phyloP scores from a whole-genome alignment of 2,888 invertebrate genomes.

The Lycaena phlaeas region DNA sequence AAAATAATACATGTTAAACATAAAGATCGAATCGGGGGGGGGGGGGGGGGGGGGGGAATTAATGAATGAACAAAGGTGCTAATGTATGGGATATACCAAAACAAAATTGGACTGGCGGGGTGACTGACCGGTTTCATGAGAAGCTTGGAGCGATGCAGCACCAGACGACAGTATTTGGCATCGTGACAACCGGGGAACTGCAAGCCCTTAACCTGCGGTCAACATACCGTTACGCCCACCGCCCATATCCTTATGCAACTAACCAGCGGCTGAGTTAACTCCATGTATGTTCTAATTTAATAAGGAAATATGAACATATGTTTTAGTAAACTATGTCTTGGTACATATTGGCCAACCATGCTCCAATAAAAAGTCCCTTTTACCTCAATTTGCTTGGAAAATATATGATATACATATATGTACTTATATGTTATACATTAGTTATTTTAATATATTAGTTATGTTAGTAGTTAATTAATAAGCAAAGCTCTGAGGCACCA shows the following conservation, averaged over 20 bases:
- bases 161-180: constrained; percentile 95
- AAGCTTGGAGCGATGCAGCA: constrained; percentile 96
- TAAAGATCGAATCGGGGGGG: constrained; percentile 14
- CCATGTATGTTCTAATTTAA: too few relatives aligned
- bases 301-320: too few relatives aligned
- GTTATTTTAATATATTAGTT: constrained; percentile 16
- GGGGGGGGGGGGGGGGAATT: too few relatives aligned
- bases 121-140: constrained; percentile 96
- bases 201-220: constrained; percentile 93
- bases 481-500: constrained; percentile 53
- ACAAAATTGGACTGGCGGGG: constrained; percentile 17
- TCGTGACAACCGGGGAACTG: constrained; percentile 97
- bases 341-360: too few relatives aligned
- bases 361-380: too few relatives aligned
- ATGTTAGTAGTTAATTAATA: constrained; percentile 17
- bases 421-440: constrained; percentile 2
- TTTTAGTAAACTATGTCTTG: too few relatives aligned
- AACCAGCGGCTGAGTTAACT: too few relatives aligned
- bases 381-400: too few relatives aligned
- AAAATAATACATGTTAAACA: constrained; percentile 6
- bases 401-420: neutral
- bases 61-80: constrained; percentile 3
- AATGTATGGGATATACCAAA: neutral
- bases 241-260: constrained; percentile 12
- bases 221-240: constrained; percentile 34